Base-by-base conservation (phyloP, 92 coral and sea anemone species). In the Hydrozoanthus gracilis region DNA sequence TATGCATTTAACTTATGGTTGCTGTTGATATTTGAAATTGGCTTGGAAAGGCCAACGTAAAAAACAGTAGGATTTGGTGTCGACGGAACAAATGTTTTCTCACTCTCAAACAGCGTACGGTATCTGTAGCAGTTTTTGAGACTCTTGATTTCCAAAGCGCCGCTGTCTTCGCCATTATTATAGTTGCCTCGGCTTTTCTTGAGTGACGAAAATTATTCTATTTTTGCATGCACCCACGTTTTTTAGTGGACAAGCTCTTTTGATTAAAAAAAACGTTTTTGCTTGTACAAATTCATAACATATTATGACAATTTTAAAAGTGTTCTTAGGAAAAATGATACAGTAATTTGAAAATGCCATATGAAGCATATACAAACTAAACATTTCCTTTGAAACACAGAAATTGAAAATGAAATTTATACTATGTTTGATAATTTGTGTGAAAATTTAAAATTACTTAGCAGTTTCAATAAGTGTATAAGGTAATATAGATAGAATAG, bases 341-440 rank as follows among this genome's bases (percentile, higher is more conserved):
- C 82, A 18, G 66, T 77, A 52, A 77, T 56, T 54, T 51, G 5
- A 18, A 35, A 77, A 56, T 55, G 60, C 68, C 51, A 35, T 27
- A 52, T 44, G 50, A 54, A 52, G 4, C 12, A 58, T 11, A 56
- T 20, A 27, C 44, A 62, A 20, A 77, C 68, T 18, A 11, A 56
- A 52, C 27, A 56, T 77, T 17, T 77, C 66, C 35, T 77, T 60
- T 77, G 82, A 77, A 56, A 56, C 39, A 77, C 27, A 18, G 51
- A 56, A 55, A 77, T 44, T 39, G 35, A 77, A 77, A 77, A 45
- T 55, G 77, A 27, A 73, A 77, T 77, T 55, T 56, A 51, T 12
- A 18, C 13, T 77, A 68, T 77, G 58, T 77, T 77, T 77, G 48
- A 77, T 52, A 77, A 10, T 18, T 56, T 60, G 83, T 78, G 83